Evolutionary conservation across 2,888 invertebrate genomes (phyloP), one percentile per base, ranked within the genome.

Genomic region (Leptinotarsa peninsularis): DNA sequence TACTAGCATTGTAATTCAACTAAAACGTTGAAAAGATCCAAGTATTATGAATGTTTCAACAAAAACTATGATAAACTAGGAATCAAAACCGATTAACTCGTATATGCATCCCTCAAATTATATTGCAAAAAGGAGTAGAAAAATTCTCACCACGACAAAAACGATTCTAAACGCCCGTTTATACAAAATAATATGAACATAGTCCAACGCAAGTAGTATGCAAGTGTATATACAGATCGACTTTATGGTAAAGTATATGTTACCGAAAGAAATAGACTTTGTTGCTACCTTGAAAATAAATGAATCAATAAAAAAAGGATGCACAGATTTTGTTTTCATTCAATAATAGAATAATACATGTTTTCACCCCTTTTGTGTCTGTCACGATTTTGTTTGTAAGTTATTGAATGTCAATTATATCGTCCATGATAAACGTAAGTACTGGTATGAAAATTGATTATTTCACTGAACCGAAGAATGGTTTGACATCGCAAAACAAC

Each of bases 131-230:
- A 66, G 27, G 54, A 54, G 50, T 66, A 33, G 63, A 50, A 71
- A 67, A 69, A 71, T 75, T 66, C 79, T 80, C 79, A 82, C 78
- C 80, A 74, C 75, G 79, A 73, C 76, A 73, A 81, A 72, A 82
- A 85, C 85, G 86, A 88, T 88, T 88, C 88, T 88, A 88, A 88
- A 88, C 87, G 88, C 88, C 88, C 88, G 83, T 79, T 82, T 82
- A 83, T 82, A 84, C 50, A 74, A 63, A 50, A 60, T 83, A 83
- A 85, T 84, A 85, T 84, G 84, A 84, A 82, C 76, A 84, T 86
- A 86, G 86, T 86, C 83, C 86, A 83, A 83, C 82, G 84, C 83
- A 85, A 83, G 84, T 88, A 87, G 88, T 83, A 87, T 83, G 86
- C 86, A 86, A 87, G 85, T 88, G 88, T 88, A 87, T 85, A 88